Conservation (phyloP, 2,113 vertebrate species). For the Nycticryphes semicollaris region DNA sequence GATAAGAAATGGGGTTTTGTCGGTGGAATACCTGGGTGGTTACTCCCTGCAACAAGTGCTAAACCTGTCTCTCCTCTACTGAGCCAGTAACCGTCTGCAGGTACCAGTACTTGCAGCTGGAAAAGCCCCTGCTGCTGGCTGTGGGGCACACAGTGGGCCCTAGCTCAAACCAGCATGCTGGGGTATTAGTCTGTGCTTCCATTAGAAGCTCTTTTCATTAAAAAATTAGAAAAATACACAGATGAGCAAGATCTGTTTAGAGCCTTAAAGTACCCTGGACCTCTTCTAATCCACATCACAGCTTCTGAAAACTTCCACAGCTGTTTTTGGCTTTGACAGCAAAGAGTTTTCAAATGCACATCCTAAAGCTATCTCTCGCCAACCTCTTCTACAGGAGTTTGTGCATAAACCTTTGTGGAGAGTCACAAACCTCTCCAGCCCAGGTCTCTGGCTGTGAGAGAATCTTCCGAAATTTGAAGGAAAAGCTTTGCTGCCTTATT, state of each 20-base stretch:
- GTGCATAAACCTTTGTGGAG: background rate
- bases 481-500: background rate
- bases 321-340: background rate
- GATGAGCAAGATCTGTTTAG: background rate
- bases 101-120: background rate
- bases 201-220: background rate
- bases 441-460: background rate
- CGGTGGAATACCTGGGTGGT: fast-evolving
- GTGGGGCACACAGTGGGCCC: background rate
- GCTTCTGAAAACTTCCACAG: background rate
- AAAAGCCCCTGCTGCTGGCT: background rate
- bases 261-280: background rate
- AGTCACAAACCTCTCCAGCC: background rate
- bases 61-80: background rate
- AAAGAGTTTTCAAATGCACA: background rate
- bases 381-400: background rate
- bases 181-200: background rate
- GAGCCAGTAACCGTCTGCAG: background rate
- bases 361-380: background rate
- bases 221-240: background rate
- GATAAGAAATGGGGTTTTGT: background rate
- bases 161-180: background rate
- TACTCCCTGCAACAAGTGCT: background rate
- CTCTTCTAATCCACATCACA: background rate
- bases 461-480: background rate